Conservation (phyloP, 2,888 invertebrate species). For the Tetanocera ferruginea region DNA sequence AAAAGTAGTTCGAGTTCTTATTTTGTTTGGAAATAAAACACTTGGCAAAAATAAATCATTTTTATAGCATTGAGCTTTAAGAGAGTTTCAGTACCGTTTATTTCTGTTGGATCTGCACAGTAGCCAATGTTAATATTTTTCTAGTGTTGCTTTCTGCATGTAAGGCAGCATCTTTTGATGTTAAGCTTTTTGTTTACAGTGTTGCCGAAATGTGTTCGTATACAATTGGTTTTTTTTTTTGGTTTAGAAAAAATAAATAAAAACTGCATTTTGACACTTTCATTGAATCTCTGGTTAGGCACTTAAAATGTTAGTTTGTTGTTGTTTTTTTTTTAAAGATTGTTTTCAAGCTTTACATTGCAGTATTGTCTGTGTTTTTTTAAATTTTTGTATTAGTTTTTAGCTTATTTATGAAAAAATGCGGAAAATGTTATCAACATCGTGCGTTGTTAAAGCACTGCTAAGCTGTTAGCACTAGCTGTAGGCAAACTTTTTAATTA, state of each 20-base stretch:
- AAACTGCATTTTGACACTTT: neutral
- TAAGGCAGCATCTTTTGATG: too few species aligned
- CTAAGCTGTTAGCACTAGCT: neutral
- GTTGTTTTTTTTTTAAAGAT: neutral
- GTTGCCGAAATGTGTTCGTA: too few species aligned
- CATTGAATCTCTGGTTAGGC: neutral
- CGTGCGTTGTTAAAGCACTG: neutral
- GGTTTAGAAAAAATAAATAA: neutral
- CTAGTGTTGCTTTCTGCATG: neutral
- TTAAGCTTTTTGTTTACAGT: too few species aligned
- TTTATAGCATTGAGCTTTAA: neutral
- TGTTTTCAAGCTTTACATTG: too few species aligned
- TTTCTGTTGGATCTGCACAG: neutral
- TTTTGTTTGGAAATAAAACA: neutral
- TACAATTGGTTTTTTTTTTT: too few species aligned
- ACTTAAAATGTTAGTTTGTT: neutral
- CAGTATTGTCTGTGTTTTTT: neutral
- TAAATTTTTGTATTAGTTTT: neutral
- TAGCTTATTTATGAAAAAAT: neutral
- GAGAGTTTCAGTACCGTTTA: neutral
- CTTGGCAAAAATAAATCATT: slow-evolving; percentile 5
- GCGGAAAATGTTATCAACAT: neutral
- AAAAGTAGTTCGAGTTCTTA: neutral
- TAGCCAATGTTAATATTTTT: slow-evolving; percentile 11
- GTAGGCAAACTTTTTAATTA: neutral